A percentile compares a stretch with the other conserved stretches of the same genome.
These are phyloP conservation scores for human DNA, from an alignment of 2,113 vertebrate genomes.

Conservation along the genomic window DNA sequence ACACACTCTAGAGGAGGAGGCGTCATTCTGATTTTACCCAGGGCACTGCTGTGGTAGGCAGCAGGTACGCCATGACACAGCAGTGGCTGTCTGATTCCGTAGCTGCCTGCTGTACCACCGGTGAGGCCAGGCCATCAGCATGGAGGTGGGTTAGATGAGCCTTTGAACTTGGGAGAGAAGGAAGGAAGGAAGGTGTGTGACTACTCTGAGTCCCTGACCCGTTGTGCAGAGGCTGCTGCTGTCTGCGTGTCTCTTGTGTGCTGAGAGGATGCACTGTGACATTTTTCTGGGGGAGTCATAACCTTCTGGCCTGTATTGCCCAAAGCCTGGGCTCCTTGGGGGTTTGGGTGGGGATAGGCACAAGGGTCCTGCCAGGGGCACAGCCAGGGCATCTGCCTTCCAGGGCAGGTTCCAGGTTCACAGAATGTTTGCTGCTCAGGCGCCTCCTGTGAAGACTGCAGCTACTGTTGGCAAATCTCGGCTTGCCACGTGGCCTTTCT, in stretches of 20 bases:
- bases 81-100: fast-evolving
- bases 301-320: not conserved
- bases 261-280: not conserved
- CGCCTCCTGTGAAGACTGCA: not conserved
- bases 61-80: fast-evolving
- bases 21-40: not conserved
- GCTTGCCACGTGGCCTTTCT: not conserved
- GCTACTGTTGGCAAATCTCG: not conserved
- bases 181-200: too few relatives aligned
- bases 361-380: not conserved
- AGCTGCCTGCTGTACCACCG: too few relatives aligned
- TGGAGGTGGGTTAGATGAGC: too few relatives aligned
- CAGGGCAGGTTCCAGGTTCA: not conserved
- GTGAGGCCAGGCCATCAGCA: too few relatives aligned
- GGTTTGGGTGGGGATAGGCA: not conserved
- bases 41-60: not conserved
- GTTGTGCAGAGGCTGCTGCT: not conserved
- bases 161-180: not conserved
- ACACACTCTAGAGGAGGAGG: not conserved
- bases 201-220: not conserved
- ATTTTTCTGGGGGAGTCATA: not conserved
- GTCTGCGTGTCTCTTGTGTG: not conserved
- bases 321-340: not conserved
- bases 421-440: not conserved
- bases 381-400: not conserved